These are phyloP conservation scores for Pachypanchax playfairii DNA, from an alignment of 2,113 vertebrate genomes.

Conservation along the genomic window DNA sequence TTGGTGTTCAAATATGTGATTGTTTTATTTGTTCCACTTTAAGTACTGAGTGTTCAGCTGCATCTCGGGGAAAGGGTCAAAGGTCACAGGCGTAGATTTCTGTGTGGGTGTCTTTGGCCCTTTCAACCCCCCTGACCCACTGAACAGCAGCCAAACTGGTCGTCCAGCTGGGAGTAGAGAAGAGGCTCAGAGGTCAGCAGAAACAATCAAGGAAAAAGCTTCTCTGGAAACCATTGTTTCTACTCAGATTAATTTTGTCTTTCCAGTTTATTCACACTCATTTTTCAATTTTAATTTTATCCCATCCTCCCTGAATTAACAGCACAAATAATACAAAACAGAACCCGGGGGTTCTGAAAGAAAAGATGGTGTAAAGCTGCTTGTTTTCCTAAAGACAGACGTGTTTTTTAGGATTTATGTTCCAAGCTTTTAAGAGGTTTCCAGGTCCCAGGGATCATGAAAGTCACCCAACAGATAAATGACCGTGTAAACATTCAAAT, in stretches of 20 bases:
- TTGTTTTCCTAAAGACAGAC: slow-evolving; percentile 35
- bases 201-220: slow-evolving; percentile 26
- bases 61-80: slow-evolving; percentile 37
- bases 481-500: slow-evolving; percentile 50
- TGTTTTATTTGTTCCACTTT: slow-evolving; percentile 41
- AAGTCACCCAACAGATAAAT: slow-evolving; percentile 60
- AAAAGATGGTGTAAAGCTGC: slow-evolving; percentile 3
- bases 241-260: not conserved
- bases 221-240: slow-evolving; percentile 26
- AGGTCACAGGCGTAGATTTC: slow-evolving; percentile 53
- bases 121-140: slow-evolving; percentile 50
- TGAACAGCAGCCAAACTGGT: slow-evolving; percentile 60
- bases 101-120: slow-evolving; percentile 63
- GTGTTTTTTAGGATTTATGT: slow-evolving; percentile 40
- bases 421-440: slow-evolving; percentile 38
- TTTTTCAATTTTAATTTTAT: slow-evolving; percentile 8
- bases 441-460: slow-evolving; percentile 49
- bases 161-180: slow-evolving; percentile 51
- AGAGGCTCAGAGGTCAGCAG: slow-evolving; percentile 58
- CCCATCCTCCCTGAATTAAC: not conserved
- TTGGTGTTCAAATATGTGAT: slow-evolving; percentile 5
- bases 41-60: slow-evolving; percentile 54
- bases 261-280: slow-evolving; percentile 23
- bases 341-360: not conserved
- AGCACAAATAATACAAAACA: not conserved